These are phyloP conservation scores for Rhagoletis zephyria DNA, from an alignment of 1,140 invertebrate genomes.

Conservation along the genomic window DNA sequence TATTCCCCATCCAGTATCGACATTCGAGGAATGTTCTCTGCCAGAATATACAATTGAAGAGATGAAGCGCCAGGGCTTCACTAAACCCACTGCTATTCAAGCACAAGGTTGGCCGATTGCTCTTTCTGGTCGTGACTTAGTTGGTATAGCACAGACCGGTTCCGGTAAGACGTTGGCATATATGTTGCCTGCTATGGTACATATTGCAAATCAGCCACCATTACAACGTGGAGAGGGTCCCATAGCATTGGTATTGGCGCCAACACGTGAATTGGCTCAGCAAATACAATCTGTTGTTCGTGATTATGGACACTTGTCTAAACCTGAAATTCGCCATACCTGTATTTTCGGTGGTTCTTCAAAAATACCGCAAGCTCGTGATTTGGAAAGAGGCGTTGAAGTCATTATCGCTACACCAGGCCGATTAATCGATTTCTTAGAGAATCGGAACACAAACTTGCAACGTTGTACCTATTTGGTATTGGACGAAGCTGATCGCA, in stretches of 20 bases:
- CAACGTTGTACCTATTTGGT: conserved; percentile 94
- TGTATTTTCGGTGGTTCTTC: conserved; percentile 98
- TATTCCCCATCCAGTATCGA: conserved; percentile 87
- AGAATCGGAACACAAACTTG: conserved; percentile 91
- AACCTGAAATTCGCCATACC: conserved; percentile 85
- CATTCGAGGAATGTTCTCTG: conserved; percentile 91
- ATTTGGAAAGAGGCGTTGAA: conserved; percentile 91
- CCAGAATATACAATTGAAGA: conserved; percentile 87
- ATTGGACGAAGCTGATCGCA: conserved; percentile 93
- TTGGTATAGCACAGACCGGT: conserved; percentile 95
- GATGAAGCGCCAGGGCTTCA: conserved; percentile 87
- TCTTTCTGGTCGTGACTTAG: conserved; percentile 90
- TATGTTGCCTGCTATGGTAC: conserved; percentile 85
- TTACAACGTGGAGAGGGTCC: conserved; percentile 88
- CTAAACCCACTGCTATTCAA: conserved; percentile 90
- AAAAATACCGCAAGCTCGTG: conserved; percentile 92
- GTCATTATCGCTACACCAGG: conserved; percentile 98
- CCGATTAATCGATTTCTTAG: conserved; percentile 96
- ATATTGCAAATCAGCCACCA: conserved; percentile 82
- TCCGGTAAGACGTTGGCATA: conserved; percentile 92
- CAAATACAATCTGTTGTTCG: conserved; percentile 96
- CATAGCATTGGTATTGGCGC: conserved; percentile 93
- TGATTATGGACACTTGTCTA: conserved; percentile 88
- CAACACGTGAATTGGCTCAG: conserved; percentile 96
- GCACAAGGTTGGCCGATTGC: conserved; percentile 94